Conservation (phyloP, 2,888 invertebrate genomes). For the Xanthorhoe spadicearia region DNA sequence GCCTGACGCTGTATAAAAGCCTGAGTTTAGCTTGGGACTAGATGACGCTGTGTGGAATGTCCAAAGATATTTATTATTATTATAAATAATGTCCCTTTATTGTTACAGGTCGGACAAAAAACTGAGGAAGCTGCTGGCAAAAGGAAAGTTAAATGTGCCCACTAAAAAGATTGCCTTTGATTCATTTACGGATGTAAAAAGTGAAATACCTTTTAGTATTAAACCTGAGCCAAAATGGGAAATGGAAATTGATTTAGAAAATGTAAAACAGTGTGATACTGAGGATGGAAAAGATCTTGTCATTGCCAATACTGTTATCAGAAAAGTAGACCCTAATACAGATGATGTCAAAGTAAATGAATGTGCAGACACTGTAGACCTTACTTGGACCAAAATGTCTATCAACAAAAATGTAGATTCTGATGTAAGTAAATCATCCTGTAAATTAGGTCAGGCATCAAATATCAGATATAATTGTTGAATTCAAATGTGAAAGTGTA, state of each 20-base stretch:
- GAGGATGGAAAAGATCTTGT: slow-evolving; percentile 73
- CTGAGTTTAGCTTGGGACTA: too few relatives aligned
- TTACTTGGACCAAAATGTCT: slow-evolving; percentile 64
- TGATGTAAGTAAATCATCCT: slow-evolving; percentile 59
- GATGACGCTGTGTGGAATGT: too few relatives aligned
- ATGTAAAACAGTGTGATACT: slow-evolving; percentile 58
- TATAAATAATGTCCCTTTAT: neutral
- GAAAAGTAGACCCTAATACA: slow-evolving; percentile 70
- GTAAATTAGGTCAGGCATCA: neutral
- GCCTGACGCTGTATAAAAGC: too few relatives aligned
- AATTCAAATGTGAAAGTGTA: too few relatives aligned
- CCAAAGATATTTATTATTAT: too few relatives aligned
- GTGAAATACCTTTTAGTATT: slow-evolving; percentile 74
- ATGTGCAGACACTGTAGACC: slow-evolving; percentile 55
- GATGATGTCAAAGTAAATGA: slow-evolving; percentile 47
- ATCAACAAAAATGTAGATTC: slow-evolving; percentile 48
- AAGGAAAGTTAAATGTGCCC: slow-evolving; percentile 57
- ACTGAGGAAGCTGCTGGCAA: slow-evolving; percentile 65
- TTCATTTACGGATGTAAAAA: slow-evolving; percentile 78
- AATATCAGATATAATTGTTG: neutral
- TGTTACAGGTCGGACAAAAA: slow-evolving; percentile 69
- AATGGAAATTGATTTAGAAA: slow-evolving; percentile 71
- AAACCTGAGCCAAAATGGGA: slow-evolving; percentile 79
- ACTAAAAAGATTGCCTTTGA: slow-evolving; percentile 80
- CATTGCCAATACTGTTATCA: slow-evolving; percentile 78